These are phyloP conservation scores for Rattus rattus DNA, from an alignment of 2,113 vertebrate species.

Conservation along the genomic window DNA sequence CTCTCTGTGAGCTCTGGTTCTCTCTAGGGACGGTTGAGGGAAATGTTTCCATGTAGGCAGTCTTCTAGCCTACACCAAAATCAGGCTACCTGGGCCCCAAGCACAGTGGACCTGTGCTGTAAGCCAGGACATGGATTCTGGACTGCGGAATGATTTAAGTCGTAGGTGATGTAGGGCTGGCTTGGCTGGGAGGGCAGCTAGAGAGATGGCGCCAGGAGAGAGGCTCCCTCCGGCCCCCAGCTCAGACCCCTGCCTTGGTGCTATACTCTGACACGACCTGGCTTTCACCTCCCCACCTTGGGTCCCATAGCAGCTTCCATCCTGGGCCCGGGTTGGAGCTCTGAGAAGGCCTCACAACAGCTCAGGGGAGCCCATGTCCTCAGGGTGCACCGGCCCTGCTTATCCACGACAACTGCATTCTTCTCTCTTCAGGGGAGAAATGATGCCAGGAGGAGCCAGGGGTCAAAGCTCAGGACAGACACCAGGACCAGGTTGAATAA, in stretches of 20 bases:
- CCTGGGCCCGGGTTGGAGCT: neutral
- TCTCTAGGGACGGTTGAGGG: neutral
- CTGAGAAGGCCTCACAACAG: neutral
- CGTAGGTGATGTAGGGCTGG: neutral
- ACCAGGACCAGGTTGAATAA: neutral
- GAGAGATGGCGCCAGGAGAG: neutral
- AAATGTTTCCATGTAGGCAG: neutral
- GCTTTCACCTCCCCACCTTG: neutral
- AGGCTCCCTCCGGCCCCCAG: too few relatives aligned
- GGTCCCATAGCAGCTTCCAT: neutral
- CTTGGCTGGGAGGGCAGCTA: neutral
- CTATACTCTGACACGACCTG: neutral
- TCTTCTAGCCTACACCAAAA: neutral
- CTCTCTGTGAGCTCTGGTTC: neutral
- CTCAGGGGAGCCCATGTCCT: neutral
- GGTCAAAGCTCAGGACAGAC: neutral
- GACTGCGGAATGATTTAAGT: neutral
- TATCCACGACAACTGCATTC: neutral
- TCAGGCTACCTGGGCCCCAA: too few relatives aligned
- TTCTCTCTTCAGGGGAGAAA: neutral
- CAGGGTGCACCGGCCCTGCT: neutral
- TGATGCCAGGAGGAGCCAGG: neutral
- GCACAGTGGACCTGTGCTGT: neutral
- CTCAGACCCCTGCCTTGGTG: neutral
- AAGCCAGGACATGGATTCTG: neutral